Evolutionary conservation across 2,113 vertebrate genomes (phyloP).

Genomic region (Potamarius usumacintae): DNA sequence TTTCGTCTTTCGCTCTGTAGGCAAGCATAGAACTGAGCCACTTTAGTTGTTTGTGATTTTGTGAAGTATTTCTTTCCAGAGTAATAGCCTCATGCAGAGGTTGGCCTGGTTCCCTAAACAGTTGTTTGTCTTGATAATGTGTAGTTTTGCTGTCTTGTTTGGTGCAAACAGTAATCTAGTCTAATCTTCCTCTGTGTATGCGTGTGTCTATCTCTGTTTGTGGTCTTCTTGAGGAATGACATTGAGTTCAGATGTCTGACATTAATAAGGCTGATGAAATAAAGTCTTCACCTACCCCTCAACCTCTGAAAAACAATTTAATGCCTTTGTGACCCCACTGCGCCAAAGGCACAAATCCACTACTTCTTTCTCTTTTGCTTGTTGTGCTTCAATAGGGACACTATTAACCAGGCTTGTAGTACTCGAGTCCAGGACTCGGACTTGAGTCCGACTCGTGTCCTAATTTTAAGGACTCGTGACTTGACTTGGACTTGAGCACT

Average conservation of each 20-base stretch:
- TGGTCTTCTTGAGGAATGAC: constrained; percentile 21
- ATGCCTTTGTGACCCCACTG: constrained; percentile 45
- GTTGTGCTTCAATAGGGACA: not conserved
- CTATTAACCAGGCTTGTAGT: no score
- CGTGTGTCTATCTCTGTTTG: constrained; percentile 1
- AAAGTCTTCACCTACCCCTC: constrained; percentile 32
- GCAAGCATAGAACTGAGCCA: not conserved
- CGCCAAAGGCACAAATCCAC: not conserved
- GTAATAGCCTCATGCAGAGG: constrained; percentile 3
- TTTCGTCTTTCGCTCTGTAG: no score
- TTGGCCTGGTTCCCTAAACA: not conserved
- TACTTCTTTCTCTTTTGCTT: not conserved
- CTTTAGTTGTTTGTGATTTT: not conserved
- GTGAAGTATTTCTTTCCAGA: constrained; percentile 21
- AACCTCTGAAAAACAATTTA: constrained; percentile 52
- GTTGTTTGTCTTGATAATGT: constrained; percentile 40
- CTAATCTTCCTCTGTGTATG: constrained; percentile 6
- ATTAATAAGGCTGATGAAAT: constrained; percentile 52
- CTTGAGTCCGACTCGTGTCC: no score
- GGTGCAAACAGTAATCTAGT: constrained; percentile 41
- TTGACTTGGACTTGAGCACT: no score
- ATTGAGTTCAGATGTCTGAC: constrained; percentile 45
- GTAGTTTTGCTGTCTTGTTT: constrained; percentile 32
- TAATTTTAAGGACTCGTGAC: no score
- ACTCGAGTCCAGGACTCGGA: no score